Conservation (phyloP, 2,888 invertebrate species). For the Strigamia crassipes region DNA sequence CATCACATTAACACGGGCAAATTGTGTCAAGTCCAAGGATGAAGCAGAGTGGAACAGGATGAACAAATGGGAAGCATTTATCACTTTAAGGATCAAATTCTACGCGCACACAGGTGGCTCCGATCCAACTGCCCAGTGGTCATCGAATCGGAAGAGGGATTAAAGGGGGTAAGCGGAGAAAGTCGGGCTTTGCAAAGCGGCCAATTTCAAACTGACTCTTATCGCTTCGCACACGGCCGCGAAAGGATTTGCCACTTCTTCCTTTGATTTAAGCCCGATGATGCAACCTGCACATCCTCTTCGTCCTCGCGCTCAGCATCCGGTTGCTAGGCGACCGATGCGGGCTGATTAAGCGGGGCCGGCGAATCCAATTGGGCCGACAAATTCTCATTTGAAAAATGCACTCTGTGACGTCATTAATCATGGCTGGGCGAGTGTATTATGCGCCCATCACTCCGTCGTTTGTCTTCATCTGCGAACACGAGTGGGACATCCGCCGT, state of each 20-base stretch:
- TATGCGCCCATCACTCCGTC: neutral
- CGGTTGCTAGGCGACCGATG: neutral
- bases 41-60: neutral
- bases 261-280: neutral
- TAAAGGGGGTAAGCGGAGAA: neutral
- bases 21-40: neutral
- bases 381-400: neutral
- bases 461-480: neutral
- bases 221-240: neutral
- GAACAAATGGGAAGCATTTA: neutral
- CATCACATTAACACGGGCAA: neutral
- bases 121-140: neutral
- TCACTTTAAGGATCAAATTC: neutral
- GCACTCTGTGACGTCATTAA: neutral
- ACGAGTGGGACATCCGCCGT: neutral
- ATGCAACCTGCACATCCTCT: too few species aligned
- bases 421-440: neutral
- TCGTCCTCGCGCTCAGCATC: too few species aligned
- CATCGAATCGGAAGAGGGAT: neutral
- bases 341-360: neutral
- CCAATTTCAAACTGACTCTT: neutral
- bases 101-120: neutral
- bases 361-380: too few species aligned
- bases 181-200: neutral
- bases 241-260: neutral